Evolutionary conservation across 2,888 invertebrate species (phyloP), one percentile per base, ranked within the genome.

Genomic region (Torymus tubicola): DNA sequence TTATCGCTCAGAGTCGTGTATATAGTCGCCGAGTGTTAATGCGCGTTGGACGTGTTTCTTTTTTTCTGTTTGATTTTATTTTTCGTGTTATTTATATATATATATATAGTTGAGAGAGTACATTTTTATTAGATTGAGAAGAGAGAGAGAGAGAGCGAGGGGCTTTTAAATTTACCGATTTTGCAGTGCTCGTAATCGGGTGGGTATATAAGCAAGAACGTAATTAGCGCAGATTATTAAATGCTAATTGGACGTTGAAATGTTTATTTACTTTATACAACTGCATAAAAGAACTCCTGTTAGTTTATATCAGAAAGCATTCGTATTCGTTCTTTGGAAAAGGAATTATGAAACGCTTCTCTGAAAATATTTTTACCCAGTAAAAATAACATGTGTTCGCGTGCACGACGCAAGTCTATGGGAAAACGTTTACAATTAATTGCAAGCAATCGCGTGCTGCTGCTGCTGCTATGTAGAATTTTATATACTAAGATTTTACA

Each of bases 191-290:
- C 63, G 55, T 68, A 78, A 74, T 53, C 13, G 24, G 61, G 60
- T 53, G 18, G 1, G 61, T n/a, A n/a, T n/a, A 71, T 69, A 55
- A 65, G 18, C 60, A 4, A 2, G 21, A 5, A n/a, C 18, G 4
- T 13, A 57, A 61, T 64, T 57, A 12, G 3, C 57, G 42, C 2
- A 24, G 55, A 53, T 78, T 60, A 24, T 57, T 53, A 18, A 52
- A 60, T 60, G 31, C 24, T 78, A 78, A 78, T 78, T 65, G 53
- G 31, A 53, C 53, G 18, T 60, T 78, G 53, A 74, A 70, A 60
- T 74, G 60, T 70, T 80, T 60, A 69, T 60, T 5, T 58, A 77
- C 58, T 21, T 60, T 21, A 14, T 10, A 18, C 13, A 16, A 64
- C 21, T 31, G 21, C 21, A 21, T 16, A 16, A 24, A 60, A 75